Percentiles rank a stretch among this genome's conserved stretches.
Evolutionary conservation across 1,140 invertebrate genomes (phyloP).

Genomic region (Temnothorax curvispinosus): DNA sequence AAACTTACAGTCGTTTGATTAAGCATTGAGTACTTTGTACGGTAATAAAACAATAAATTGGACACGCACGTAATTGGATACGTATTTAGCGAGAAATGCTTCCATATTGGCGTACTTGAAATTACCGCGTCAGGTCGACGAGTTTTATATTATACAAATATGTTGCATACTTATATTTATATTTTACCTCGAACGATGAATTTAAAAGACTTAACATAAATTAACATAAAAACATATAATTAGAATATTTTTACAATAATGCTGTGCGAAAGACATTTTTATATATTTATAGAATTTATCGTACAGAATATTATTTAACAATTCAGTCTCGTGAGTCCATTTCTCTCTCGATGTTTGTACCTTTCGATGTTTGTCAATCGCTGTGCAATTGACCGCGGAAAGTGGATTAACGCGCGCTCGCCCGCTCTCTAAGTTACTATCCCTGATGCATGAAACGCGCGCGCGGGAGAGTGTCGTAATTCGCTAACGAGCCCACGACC

Average conservation of each 20-base stretch:
- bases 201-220: not conserved
- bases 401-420: conserved; percentile 33
- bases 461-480: conserved; percentile 48
- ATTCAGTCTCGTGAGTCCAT: not conserved
- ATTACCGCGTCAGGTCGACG: not conserved
- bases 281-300: not conserved
- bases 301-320: too few relatives aligned
- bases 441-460: conserved; percentile 20
- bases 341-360: not conserved
- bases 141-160: not conserved
- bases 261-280: not conserved
- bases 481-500: conserved; percentile 60
- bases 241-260: not conserved
- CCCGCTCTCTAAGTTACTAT: conserved; percentile 37
- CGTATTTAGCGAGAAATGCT: not conserved
- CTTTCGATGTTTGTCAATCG: conserved; percentile 14
- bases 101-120: not conserved
- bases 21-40: not conserved
- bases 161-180: not conserved
- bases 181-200: not conserved
- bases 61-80: not conserved
- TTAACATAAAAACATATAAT: not conserved
- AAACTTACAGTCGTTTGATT: not conserved
- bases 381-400: not conserved
- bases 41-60: not conserved